Evolutionary conservation across 2,888 invertebrate species (phyloP).

Genomic region (Dolichomitus sp.): DNA sequence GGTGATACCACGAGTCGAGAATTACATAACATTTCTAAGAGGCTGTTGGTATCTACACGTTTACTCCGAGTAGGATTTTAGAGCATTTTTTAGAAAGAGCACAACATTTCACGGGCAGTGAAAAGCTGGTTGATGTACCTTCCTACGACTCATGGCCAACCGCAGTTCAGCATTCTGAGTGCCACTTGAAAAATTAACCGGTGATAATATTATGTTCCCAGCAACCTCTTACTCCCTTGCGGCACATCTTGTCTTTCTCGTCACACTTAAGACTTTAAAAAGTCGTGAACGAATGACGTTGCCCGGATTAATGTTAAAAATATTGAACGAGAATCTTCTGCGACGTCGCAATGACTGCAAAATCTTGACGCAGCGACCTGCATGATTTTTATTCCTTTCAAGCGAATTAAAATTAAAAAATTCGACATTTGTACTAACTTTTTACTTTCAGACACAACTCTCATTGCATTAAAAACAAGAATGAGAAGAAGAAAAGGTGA

Average conservation of each 20-base stretch:
- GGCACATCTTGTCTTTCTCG: conserved; percentile 66
- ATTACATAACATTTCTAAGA: conserved; percentile 69
- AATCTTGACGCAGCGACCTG: conserved; percentile 27
- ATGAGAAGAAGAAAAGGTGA: too few relatives aligned
- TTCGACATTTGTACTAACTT: too few relatives aligned
- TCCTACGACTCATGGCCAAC: conserved; percentile 61
- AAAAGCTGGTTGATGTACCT: conserved; percentile 7
- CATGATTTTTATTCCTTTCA: conserved; percentile 6
- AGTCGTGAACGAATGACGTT: conserved; percentile 69
- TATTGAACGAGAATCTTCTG: conserved; percentile 35
- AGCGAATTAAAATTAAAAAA: background rate
- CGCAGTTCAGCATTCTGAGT: conserved; percentile 32
- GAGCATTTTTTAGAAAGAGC: conserved; percentile 63
- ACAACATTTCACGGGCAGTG: conserved; percentile 30
- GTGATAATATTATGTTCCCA: conserved; percentile 73
- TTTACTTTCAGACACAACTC: too few relatives aligned
- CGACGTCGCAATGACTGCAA: background rate
- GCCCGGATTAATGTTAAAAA: conserved; percentile 56
- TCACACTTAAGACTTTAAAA: conserved; percentile 69
- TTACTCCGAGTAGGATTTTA: conserved; percentile 68
- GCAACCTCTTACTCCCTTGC: conserved; percentile 65
- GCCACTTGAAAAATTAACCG: conserved; percentile 78
- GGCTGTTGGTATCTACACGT: conserved; percentile 52
- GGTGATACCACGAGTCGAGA: conserved; percentile 56
- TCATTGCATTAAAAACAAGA: too few relatives aligned